Conservation (phyloP, 2,888 invertebrate genomes). For the Andrena minutula region DNA sequence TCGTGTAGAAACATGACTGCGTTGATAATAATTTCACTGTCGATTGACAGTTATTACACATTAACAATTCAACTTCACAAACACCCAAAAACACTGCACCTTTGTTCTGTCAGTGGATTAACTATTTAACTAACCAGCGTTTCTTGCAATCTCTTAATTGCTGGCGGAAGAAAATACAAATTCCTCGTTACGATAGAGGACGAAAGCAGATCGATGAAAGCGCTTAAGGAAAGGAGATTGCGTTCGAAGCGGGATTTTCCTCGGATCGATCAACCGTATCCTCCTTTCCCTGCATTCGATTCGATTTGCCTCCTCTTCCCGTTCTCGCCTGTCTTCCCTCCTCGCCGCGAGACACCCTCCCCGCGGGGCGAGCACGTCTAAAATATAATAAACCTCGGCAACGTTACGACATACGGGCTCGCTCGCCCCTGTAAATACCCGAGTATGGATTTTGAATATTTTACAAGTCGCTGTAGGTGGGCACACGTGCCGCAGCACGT, state of each 20-base stretch:
- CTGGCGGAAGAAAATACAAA: not conserved
- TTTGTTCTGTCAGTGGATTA: too few relatives aligned
- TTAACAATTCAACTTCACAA: too few relatives aligned
- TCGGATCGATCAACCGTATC: constrained; percentile 38
- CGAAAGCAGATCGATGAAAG: constrained; percentile 7
- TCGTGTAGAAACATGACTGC: too few relatives aligned
- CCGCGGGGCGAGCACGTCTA: constrained; percentile 61
- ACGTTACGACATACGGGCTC: constrained; percentile 62
- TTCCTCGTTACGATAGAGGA: not conserved
- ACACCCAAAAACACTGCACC: too few relatives aligned
- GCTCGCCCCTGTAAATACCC: constrained; percentile 69
- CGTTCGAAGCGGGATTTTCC: constrained; percentile 30
- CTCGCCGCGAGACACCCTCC: constrained; percentile 41
- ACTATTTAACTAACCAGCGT: not conserved
- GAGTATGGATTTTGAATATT: constrained; percentile 76
- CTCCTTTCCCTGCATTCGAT: constrained; percentile 30
- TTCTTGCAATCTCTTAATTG: not conserved
- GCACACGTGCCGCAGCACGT: constrained; percentile 42
- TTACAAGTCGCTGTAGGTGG: constrained; percentile 52
- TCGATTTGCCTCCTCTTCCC: constrained; percentile 29
- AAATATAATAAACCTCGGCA: constrained; percentile 74
- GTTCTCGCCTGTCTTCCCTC: constrained; percentile 8
- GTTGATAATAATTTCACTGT: too few relatives aligned
- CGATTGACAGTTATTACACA: too few relatives aligned
- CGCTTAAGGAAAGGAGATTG: constrained; percentile 37